Conservation (phyloP, 2,888 invertebrate genomes). For the Tinea pellionella region DNA sequence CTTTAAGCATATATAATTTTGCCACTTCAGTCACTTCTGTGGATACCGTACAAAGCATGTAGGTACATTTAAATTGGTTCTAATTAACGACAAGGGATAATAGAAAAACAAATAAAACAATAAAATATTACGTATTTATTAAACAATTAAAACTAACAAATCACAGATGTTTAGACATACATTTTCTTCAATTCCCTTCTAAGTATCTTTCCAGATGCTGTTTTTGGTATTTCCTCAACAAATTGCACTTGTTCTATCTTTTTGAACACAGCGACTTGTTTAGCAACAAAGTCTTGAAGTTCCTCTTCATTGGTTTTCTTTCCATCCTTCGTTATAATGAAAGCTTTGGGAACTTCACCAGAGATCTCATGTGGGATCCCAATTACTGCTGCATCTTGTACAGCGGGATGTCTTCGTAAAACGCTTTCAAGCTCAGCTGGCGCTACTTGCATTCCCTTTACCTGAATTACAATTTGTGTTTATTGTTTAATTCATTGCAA, state of each 20-base stretch:
- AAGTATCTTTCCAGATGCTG: slow-evolving; percentile 82
- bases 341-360: slow-evolving; percentile 86
- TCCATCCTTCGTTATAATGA: slow-evolving; percentile 72
- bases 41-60: too few species aligned
- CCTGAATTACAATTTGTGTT: slow-evolving; percentile 33
- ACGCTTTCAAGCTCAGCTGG: slow-evolving; percentile 90
- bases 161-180: slow-evolving; percentile 31
- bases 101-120: not conserved
- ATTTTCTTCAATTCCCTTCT: slow-evolving; percentile 72
- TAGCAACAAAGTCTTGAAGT: slow-evolving; percentile 68
- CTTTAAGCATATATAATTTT: too few species aligned
- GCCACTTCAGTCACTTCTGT: too few species aligned
- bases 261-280: slow-evolving; percentile 82
- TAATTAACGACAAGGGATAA: not conserved
- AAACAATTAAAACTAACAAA: not conserved
- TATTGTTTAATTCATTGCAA: too few species aligned
- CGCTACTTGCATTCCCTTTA: slow-evolving; percentile 83
- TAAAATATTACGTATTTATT: not conserved
- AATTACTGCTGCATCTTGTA: slow-evolving; percentile 87
- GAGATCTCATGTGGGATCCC: slow-evolving; percentile 77
- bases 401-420: slow-evolving; percentile 77
- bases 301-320: slow-evolving; percentile 52
- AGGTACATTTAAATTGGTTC: too few species aligned
- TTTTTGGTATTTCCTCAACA: slow-evolving; percentile 79
- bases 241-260: slow-evolving; percentile 76